Evolutionary conservation across 2,113 vertebrate species (phyloP).

Genomic region (Pseudorhombus dupliciocellatus): DNA sequence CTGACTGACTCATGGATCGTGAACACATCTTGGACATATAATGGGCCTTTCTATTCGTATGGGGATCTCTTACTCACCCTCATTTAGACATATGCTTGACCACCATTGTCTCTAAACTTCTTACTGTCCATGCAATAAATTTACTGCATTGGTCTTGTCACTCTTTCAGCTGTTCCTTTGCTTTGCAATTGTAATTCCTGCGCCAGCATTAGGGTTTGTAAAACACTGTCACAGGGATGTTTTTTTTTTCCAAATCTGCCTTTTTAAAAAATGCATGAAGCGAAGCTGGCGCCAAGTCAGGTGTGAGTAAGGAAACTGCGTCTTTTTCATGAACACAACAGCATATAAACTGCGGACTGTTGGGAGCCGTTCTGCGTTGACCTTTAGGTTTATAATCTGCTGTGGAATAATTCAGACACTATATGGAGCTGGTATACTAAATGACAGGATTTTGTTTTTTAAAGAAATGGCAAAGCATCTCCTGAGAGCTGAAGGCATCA

Average conservation of each 20-base stretch:
- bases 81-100: too few relatives aligned
- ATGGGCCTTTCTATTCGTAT: too few relatives aligned
- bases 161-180: too few relatives aligned
- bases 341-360: background rate
- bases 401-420: background rate
- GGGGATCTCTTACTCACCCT: too few relatives aligned
- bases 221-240: background rate
- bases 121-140: constrained; percentile 1
- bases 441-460: background rate
- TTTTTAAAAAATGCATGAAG: constrained; percentile 60
- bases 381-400: constrained; percentile 1
- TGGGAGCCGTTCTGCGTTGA: constrained; percentile 1
- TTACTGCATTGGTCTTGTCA: too few relatives aligned
- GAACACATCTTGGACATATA: too few relatives aligned
- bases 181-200: too few relatives aligned
- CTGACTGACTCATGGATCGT: too few relatives aligned
- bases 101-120: too few relatives aligned
- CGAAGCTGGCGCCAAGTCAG: constrained; percentile 24
- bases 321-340: background rate
- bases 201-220: too few relatives aligned
- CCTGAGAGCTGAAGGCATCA: background rate
- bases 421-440: background rate
- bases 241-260: background rate
- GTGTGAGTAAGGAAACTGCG: constrained; percentile 33
- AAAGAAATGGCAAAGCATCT: constrained; percentile 17